phyloP scores from a whole-genome alignment of 1,140 invertebrate species.

The Philopotamus ludificatus region DNA sequence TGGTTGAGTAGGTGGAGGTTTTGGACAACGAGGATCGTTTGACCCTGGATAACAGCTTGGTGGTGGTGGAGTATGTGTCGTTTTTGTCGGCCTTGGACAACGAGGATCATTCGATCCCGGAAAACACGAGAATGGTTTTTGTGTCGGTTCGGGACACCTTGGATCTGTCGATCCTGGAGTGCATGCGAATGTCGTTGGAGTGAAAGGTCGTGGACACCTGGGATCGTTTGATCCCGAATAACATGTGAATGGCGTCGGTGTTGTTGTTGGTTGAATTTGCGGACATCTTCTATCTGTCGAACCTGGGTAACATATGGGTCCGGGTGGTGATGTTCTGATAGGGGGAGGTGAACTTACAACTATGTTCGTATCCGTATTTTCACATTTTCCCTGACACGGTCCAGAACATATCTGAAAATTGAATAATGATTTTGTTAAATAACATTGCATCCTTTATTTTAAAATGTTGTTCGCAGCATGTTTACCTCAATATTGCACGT shows the following conservation, averaged over 20 bases:
- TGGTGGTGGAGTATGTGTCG: slow-evolving; percentile 36
- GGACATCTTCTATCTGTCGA: slow-evolving; percentile 47
- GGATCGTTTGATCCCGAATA: slow-evolving; percentile 46
- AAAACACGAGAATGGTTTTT: slow-evolving; percentile 44
- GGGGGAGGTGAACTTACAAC: slow-evolving; percentile 44
- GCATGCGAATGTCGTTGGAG: slow-evolving; percentile 40
- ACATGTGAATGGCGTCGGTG: slow-evolving; percentile 39
- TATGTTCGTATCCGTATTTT: slow-evolving; percentile 45
- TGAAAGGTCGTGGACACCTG: slow-evolving; percentile 43
- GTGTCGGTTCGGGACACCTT: slow-evolving; percentile 46
- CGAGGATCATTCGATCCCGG: slow-evolving; percentile 46
- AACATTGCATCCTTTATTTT: background rate
- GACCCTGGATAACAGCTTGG: slow-evolving; percentile 47
- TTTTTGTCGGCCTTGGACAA: slow-evolving; percentile 43
- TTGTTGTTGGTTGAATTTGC: slow-evolving; percentile 36
- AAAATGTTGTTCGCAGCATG: background rate
- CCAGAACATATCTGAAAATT: slow-evolving; percentile 49
- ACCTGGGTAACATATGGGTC: slow-evolving; percentile 47
- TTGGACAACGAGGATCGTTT: slow-evolving; percentile 43
- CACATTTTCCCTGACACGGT: slow-evolving; percentile 48
- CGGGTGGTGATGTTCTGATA: slow-evolving; percentile 37
- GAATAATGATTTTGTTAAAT: background rate
- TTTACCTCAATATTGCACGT: slow-evolving; percentile 73
- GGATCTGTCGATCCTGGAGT: slow-evolving; percentile 45
- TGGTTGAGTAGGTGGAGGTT: slow-evolving; percentile 37